Conservation (phyloP, 2,888 invertebrate genomes). For the Achlya flavicornis region DNA sequence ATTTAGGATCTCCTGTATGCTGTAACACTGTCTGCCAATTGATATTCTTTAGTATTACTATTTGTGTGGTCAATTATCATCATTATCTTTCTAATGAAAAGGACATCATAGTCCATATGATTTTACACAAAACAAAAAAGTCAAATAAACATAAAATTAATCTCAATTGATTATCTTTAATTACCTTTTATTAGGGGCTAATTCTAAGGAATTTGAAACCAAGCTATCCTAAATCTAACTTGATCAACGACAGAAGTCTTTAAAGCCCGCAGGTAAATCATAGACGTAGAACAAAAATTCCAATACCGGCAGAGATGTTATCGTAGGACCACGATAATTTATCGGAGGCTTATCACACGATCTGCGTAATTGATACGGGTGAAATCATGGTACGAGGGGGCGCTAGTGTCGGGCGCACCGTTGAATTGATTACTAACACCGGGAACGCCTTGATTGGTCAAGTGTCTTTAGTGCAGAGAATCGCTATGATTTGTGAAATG, state of each 20-base stretch:
- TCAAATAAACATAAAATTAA: background rate
- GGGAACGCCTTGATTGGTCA: conserved; percentile 2
- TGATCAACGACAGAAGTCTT: conserved; percentile 46
- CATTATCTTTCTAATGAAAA: too few species aligned
- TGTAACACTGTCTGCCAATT: background rate
- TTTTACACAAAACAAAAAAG: too few species aligned
- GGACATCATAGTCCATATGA: too few species aligned
- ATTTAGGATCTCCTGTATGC: background rate
- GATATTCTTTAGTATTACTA: too few species aligned
- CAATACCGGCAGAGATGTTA: conserved; percentile 59
- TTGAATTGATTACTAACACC: conserved; percentile 4
- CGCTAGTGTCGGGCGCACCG: conserved; percentile 41
- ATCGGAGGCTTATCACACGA: conserved; percentile 69
- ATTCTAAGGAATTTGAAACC: background rate
- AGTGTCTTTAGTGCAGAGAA: background rate
- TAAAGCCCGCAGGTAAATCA: conserved; percentile 66
- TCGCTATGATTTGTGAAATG: background rate
- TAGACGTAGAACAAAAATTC: conserved; percentile 58
- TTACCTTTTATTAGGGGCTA: background rate
- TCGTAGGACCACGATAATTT: conserved; percentile 64
- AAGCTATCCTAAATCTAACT: conserved; percentile 20
- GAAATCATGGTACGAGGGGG: conserved; percentile 53
- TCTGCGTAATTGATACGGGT: conserved; percentile 78
- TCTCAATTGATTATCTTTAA: background rate
- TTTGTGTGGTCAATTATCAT: too few species aligned